Evolutionary conservation across 2,888 invertebrate genomes (phyloP), one percentile per base, ranked within the genome.

Genomic region (Celastrina argiolus): DNA sequence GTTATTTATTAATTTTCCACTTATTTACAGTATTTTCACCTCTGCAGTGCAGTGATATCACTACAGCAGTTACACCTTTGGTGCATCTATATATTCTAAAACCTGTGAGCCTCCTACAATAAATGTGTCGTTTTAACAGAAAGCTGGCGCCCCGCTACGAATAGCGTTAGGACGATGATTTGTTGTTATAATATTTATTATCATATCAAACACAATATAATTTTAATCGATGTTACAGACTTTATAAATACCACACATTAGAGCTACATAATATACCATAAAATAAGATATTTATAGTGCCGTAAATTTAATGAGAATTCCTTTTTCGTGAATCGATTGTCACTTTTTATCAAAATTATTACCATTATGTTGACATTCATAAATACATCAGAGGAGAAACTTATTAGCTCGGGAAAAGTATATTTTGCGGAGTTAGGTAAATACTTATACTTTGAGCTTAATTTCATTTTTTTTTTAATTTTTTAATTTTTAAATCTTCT

Each of bases 181-280:
- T 80, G 88, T 87, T 88, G 84, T 84, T 88, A 88, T 88, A 87
- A 88, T 85, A 80, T 80, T 81, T 85, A 84, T 87, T 88, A 85
- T 82, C 87, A 88, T 88, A 87, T 90, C 84, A 88, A 87, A 85
- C 80, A 86, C 83, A 85, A 84, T 85, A 80, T 61, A 36, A 22
- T 61, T 61, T 61, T 61, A 61, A 61, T 61, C 61, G 61, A 39
- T 61, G 22, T 39, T 61, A 36, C 36, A 39, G 8, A 36, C 5
- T 39, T 61, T 87, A 88, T 61, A 84, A 84, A 84, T 85, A 82
- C n/a, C 22, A 61, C 16, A 18, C 22, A 61, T 61, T 61, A 28
- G 31, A 58, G 58, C 31, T 58, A 31, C 31, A 58, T 58, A 58
- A 58, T 58, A 58, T 31, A 58, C 16, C 31, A 58, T 58, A 58